A percentile compares a stretch with the other conserved stretches of the same genome.
phyloP scores from a whole-genome alignment of 1,140 invertebrate species.

The Carposina sasakii region DNA sequence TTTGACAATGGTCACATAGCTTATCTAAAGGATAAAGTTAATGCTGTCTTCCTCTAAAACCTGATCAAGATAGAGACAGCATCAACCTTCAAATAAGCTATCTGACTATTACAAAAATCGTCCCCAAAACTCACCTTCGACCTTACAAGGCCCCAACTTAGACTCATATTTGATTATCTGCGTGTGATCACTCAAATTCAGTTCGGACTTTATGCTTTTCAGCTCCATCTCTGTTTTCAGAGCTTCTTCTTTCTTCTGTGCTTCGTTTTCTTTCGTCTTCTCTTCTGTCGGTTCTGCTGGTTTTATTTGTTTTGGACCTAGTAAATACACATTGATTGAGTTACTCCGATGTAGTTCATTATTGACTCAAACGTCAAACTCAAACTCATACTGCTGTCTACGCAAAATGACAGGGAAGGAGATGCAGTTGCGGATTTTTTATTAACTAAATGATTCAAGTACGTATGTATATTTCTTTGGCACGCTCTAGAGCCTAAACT shows the following conservation, averaged over 20 bases:
- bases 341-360: background rate
- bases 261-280: constrained; percentile 30
- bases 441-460: no score
- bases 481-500: no score
- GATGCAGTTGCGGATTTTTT: no score
- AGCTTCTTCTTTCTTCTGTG: constrained; percentile 41
- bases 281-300: constrained; percentile 9
- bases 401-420: no score
- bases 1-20: no score
- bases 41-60: no score
- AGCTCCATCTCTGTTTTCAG: constrained; percentile 59
- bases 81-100: constrained; percentile 1
- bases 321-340: background rate
- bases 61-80: no score
- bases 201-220: constrained; percentile 62
- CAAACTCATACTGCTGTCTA: no score
- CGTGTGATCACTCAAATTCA: constrained; percentile 66
- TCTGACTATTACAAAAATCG: no score
- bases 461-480: no score
- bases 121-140: constrained; percentile 58
- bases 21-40: no score
- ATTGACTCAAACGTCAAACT: background rate
- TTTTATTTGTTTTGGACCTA: constrained; percentile 38
- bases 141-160: constrained; percentile 54
- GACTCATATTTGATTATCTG: constrained; percentile 70